A percentile compares a stretch with the other conserved stretches of the same genome.
Evolutionary conservation across 1,140 invertebrate genomes (phyloP).

Genomic region (Brachionus koreanus): DNA sequence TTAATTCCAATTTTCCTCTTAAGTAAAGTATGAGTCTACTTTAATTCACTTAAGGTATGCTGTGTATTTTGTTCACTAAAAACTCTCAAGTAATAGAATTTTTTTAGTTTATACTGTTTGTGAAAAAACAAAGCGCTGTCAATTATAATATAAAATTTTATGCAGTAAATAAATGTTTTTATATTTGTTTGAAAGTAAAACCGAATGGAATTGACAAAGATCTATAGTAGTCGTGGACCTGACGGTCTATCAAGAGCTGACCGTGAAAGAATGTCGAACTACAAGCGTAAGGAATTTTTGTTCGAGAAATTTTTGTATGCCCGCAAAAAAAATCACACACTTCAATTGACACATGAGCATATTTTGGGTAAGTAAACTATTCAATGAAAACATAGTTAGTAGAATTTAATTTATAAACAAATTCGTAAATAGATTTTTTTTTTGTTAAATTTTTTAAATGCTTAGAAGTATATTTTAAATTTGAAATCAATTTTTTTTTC

Average conservation of each 20-base stretch:
- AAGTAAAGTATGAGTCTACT: neutral
- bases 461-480: neutral
- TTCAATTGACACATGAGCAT: constrained; percentile 40
- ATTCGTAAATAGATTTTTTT: too few species aligned
- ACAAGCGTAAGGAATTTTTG: constrained; percentile 1
- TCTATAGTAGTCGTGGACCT: neutral
- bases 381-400: neutral
- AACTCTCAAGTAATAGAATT: neutral
- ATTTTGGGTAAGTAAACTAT: constrained; percentile 25
- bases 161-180: neutral
- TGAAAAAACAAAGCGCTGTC: neutral
- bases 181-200: neutral
- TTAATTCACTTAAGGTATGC: constrained; percentile 2
- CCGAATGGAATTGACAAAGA: neutral
- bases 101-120: neutral
- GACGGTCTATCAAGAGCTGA: neutral
- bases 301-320: constrained; percentile 32
- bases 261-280: neutral
- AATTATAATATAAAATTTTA: neutral
- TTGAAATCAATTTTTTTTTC: too few species aligned
- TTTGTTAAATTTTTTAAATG: too few species aligned
- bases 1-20: neutral
- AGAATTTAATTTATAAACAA: neutral
- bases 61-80: neutral
- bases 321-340: constrained; percentile 11